Evolutionary conservation across 1,140 invertebrate genomes (phyloP), one percentile per base, ranked within the genome.

Genomic region (Cydia fagiglandana): DNA sequence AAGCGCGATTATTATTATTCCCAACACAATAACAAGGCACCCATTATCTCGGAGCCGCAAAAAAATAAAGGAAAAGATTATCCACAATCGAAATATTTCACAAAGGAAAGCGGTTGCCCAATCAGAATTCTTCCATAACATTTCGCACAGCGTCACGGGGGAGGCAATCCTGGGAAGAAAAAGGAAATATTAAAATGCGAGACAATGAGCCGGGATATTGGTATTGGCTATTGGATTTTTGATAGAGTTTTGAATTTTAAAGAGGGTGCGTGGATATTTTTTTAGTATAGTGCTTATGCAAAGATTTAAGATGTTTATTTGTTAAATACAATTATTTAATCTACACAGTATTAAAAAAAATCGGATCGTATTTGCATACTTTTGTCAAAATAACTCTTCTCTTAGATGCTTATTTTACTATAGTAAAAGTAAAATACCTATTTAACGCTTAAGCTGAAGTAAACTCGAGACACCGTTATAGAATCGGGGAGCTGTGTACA

Each of bases 111-210:
- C 34, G 66, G 66, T 70, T 70, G 66, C 66, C 66, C 66, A 70
- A 70, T 70, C 66, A 70, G 66, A 70, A 70, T 70, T 70, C 66
- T 70, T 70, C 66, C 66, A 70, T 70, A 70, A 70, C 66, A 70
- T 70, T 70, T 70, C 66, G 66, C 66, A 17, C 5, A 24, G 30
- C 66, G 66, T 70, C 66, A 70, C 66, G 66, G n/a, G 56, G n/a
- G 56, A 70, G n/a, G 38, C 41, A 73, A 73, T 73, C 45, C 73
- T 17, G 73, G 47, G 45, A 45, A 53, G 41, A 45, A 73, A 73
- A 50, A 73, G 73, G 73, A 73, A 73, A 73, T 73, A 73, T 73
- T 53, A 30, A 70, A 70, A 70, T 70, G n/a, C 66, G 34, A 38
- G 34, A 70, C 66, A 70, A 70, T 70, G 66, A 70, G 66, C 66